A percentile compares a stretch with the other conserved stretches of the same genome.
Evolutionary conservation across 2,797 vertebrate species (phyloP).

Genomic region (Schizothorax lantsangensis): DNA sequence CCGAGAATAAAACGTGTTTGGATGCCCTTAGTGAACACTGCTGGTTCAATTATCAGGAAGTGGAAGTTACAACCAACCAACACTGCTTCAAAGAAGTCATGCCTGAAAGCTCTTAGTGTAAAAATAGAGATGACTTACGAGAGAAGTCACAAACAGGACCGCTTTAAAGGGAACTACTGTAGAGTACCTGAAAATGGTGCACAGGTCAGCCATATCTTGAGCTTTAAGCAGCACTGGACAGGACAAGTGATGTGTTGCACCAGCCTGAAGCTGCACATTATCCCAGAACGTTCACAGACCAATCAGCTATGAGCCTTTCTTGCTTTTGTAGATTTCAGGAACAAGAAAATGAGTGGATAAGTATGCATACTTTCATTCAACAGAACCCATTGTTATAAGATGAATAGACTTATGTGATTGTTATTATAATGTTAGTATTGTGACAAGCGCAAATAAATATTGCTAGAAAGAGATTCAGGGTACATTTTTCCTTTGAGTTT

Average conservation of each 20-base stretch:
- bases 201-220: neutral
- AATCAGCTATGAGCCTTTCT: neutral
- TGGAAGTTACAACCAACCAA: constrained; percentile 14
- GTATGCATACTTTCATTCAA: neutral
- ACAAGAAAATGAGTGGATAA: neutral
- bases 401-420: neutral
- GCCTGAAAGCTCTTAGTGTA: neutral
- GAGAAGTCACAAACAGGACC: neutral
- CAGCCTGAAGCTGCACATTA: neutral
- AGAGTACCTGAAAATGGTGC: neutral
- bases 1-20: neutral
- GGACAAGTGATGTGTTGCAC: neutral
- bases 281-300: neutral
- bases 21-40: neutral
- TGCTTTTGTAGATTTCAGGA: neutral
- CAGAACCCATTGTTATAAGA: neutral
- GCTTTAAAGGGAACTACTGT: neutral
- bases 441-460: neutral
- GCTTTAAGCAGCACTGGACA: neutral
- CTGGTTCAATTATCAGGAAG: constrained; percentile 10
- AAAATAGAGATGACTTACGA: neutral
- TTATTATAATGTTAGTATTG: neutral
- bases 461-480: neutral
- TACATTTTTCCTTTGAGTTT: neutral
- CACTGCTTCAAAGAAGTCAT: constrained; percentile 8